Conservation (phyloP, 2,888 invertebrate species). For the Idaea biselata region DNA sequence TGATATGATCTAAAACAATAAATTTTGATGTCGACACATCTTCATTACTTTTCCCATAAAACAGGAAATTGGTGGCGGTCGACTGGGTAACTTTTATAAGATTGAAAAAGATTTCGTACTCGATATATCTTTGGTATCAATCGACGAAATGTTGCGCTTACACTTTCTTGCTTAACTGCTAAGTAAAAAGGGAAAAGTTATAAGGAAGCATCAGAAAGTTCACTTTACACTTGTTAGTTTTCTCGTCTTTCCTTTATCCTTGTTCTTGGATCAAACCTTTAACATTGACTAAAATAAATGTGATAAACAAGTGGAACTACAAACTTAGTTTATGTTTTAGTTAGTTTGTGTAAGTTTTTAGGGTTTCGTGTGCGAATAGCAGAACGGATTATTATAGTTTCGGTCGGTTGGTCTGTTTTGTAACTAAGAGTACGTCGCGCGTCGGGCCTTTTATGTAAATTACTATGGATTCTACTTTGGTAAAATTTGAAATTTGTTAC, state of each 20-base stretch:
- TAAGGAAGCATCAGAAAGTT: background rate
- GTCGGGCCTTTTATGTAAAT: background rate
- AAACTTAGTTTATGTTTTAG: background rate
- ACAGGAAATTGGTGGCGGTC: slow-evolving; percentile 1
- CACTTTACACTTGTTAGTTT: slow-evolving; percentile 1
- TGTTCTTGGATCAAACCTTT: slow-evolving; percentile 1
- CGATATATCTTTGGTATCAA: background rate
- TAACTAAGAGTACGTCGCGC: too few relatives aligned
- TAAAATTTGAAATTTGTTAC: background rate
- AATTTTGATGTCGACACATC: slow-evolving; percentile 1
- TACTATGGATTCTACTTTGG: background rate
- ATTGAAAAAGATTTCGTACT: background rate
- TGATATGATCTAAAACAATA: slow-evolving; percentile 1
- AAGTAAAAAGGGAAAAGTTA: background rate
- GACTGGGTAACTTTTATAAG: slow-evolving; percentile 1
- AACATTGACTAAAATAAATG: background rate
- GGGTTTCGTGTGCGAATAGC: background rate
- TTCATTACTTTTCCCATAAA: background rate
- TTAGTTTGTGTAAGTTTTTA: background rate
- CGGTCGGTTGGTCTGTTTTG: background rate
- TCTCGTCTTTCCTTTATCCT: background rate
- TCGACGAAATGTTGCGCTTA: background rate
- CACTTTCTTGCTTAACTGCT: background rate
- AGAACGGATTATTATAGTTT: background rate
- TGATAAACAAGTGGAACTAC: background rate